These are phyloP conservation scores for Morelia viridis DNA, from an alignment of 2,797 vertebrate genomes.

Conservation along the genomic window DNA sequence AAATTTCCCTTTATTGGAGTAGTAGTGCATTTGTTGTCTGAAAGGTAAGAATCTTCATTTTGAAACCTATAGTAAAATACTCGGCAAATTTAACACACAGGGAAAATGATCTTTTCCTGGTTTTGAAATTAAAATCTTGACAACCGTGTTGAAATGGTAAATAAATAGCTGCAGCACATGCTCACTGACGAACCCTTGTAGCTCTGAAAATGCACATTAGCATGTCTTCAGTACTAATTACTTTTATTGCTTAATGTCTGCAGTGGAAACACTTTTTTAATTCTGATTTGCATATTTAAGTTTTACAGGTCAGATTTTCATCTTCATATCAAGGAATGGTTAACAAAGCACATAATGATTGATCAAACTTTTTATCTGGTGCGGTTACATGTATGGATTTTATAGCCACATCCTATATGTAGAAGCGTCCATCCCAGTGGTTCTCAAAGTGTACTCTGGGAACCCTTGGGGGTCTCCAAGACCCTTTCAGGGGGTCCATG, in stretches of 20 bases:
- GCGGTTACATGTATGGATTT: constrained; percentile 18
- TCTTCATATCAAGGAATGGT: neutral
- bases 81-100: neutral
- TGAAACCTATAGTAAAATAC: neutral
- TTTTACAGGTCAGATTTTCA: constrained; percentile 21
- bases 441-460: neutral
- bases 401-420: neutral
- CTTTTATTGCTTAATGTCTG: constrained; percentile 15
- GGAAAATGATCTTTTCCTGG: neutral
- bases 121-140: constrained; percentile 9
- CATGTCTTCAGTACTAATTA: constrained; percentile 26
- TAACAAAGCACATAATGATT: neutral
- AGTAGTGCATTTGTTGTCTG: neutral
- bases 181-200: neutral
- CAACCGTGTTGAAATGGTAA: neutral
- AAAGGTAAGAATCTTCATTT: neutral
- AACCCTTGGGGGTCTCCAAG: neutral
- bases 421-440: neutral
- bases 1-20: neutral
- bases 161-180: neutral
- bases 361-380: constrained; percentile 20
- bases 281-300: constrained; percentile 28
- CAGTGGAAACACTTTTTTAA: constrained; percentile 11
- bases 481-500: neutral
- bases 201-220: neutral